phyloP scores from a whole-genome alignment of 2,888 invertebrate genomes.

The Deilephila elpenor region DNA sequence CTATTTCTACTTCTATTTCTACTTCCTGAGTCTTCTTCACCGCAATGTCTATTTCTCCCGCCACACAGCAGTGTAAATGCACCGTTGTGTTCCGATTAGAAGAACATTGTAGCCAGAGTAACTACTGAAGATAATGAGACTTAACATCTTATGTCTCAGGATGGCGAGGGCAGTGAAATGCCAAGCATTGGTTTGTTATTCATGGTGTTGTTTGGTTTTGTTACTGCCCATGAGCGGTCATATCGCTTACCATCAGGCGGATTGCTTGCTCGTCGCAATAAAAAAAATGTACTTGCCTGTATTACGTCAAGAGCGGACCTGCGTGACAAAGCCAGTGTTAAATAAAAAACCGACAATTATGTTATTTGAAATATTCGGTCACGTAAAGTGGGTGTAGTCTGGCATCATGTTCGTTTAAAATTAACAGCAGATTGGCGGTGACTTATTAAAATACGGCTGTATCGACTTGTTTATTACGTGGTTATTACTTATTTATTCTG shows the following conservation, averaged over 20 bases:
- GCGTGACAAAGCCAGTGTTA: conserved; percentile 9
- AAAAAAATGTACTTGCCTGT: neutral
- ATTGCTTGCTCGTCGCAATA: neutral
- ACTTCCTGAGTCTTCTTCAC: no score
- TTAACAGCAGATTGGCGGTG: conserved; percentile 51
- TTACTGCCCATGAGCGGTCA: no score
- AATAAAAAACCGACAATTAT: conserved; percentile 13
- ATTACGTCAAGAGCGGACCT: neutral
- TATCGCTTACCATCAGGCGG: neutral
- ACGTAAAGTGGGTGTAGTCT: conserved; percentile 29
- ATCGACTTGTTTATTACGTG: conserved; percentile 53
- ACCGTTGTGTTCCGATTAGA: no score
- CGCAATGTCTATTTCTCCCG: no score
- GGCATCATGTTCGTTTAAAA: conserved; percentile 53
- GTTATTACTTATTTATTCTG: conserved; percentile 46
- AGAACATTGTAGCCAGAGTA: no score
- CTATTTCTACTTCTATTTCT: no score
- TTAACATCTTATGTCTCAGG: no score
- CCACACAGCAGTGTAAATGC: no score
- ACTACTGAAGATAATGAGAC: no score
- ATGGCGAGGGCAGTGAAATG: no score
- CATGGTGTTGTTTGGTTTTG: no score
- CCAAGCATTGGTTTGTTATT: no score
- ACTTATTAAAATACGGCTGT: conserved; percentile 48
- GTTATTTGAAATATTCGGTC: conserved; percentile 19